Conservation (phyloP, 2,888 invertebrate genomes). For the Lasioglossum lativentre region DNA sequence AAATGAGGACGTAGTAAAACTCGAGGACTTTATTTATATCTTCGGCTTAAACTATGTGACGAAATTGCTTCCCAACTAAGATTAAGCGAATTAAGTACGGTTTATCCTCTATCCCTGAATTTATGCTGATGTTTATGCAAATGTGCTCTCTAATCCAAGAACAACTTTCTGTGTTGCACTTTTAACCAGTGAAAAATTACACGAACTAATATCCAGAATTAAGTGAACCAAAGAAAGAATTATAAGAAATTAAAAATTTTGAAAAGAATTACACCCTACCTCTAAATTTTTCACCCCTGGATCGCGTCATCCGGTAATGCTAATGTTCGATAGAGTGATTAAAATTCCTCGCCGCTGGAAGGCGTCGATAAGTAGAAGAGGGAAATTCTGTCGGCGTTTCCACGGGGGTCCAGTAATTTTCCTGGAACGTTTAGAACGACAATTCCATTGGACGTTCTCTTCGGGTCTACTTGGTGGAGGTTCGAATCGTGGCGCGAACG, state of each 20-base stretch:
- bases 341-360: background rate
- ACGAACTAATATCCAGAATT: no score
- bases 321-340: background rate
- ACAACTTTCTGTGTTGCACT: no score
- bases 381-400: background rate
- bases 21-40: background rate
- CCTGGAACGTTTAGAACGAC: background rate
- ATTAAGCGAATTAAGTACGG: background rate
- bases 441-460: background rate
- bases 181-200: no score
- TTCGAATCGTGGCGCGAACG: constrained; percentile 33
- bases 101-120: background rate
- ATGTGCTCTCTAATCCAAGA: no score
- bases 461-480: background rate
- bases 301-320: background rate
- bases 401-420: background rate
- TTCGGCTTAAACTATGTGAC: background rate
- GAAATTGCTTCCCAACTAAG: background rate
- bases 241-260: no score
- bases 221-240: no score
- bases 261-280: no score
- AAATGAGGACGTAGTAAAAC: background rate
- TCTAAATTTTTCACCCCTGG: no score
- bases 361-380: background rate
- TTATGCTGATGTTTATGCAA: no score